phyloP scores from a whole-genome alignment of 2,888 invertebrate genomes.

The Strigamia maritima region DNA sequence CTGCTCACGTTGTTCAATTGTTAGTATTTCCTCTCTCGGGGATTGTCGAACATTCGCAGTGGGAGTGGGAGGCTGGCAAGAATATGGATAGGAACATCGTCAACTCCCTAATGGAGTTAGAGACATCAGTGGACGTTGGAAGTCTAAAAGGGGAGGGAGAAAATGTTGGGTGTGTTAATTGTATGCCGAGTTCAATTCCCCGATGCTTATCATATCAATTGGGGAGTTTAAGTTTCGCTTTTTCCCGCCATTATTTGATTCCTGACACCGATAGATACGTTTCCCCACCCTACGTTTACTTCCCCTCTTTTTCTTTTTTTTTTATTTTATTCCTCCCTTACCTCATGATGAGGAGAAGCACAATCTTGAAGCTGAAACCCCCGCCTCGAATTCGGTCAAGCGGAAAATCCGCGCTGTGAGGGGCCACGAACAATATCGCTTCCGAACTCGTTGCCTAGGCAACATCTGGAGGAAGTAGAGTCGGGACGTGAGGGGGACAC shows the following conservation, averaged over 20 bases:
- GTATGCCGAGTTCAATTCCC: conserved; percentile 7
- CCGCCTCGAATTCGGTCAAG: neutral
- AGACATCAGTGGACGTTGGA: neutral
- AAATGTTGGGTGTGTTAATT: neutral
- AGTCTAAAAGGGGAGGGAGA: neutral
- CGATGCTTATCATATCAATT: conserved; percentile 6
- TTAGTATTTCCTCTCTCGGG: conserved; percentile 9
- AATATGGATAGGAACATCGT: neutral
- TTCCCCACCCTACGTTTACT: neutral
- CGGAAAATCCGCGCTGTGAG: conserved; percentile 12
- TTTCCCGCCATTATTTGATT: conserved; percentile 24
- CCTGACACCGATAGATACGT: conserved; percentile 5
- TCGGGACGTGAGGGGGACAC: neutral
- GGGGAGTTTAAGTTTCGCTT: neutral
- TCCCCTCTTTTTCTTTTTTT: neutral
- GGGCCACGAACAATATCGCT: conserved; percentile 8
- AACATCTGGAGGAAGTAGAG: neutral
- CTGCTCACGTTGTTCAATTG: neutral
- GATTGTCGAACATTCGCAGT: neutral
- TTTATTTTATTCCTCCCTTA: too few relatives aligned
- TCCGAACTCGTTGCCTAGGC: conserved; percentile 3
- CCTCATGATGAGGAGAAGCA: neutral
- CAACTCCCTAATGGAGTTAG: conserved; percentile 3
- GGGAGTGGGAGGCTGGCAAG: neutral
- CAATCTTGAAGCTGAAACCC: conserved; percentile 9